A percentile compares a stretch with the other conserved stretches of the same genome.
phyloP scores from a whole-genome alignment of 2,888 invertebrate species.

The Microdon myrmicae region DNA sequence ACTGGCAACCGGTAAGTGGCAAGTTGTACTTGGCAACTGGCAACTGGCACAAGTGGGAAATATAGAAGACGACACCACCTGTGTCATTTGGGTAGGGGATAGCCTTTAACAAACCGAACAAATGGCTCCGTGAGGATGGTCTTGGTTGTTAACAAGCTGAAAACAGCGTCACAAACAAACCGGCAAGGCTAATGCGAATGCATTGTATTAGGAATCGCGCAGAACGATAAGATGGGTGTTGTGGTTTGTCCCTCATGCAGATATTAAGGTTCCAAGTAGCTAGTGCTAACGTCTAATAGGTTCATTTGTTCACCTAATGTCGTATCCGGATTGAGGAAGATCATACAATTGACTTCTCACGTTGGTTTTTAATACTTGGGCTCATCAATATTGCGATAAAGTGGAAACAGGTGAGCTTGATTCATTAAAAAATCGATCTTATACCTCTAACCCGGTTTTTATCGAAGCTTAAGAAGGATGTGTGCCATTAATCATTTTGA shows the following conservation, averaged over 20 bases:
- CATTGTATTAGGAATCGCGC: constrained; percentile 31
- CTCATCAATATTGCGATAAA: no score
- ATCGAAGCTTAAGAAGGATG: no score
- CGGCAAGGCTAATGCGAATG: constrained; percentile 28
- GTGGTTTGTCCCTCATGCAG: constrained; percentile 28
- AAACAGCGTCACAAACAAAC: constrained; percentile 17
- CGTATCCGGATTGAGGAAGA: constrained; percentile 49
- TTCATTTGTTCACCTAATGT: constrained; percentile 52
- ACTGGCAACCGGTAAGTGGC: no score
- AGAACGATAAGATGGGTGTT: constrained; percentile 36
- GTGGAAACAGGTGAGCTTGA: no score
- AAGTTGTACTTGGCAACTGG: no score
- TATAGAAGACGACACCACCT: constrained; percentile 27
- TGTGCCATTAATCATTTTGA: no score
- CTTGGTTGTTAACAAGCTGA: constrained; percentile 42
- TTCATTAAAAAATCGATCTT: no score
- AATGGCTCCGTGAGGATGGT: constrained; percentile 4
- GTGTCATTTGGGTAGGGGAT: constrained; percentile 11
- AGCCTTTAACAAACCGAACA: constrained; percentile 4
- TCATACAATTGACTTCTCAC: constrained; percentile 45
- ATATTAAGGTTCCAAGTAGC: constrained; percentile 28
- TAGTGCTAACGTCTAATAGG: constrained; percentile 47
- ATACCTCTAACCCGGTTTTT: no score
- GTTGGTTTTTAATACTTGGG: no score
- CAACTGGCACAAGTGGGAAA: constrained; percentile 7